phyloP scores from a whole-genome alignment of 2,797 vertebrate genomes.

The Eulemur mongoz region DNA sequence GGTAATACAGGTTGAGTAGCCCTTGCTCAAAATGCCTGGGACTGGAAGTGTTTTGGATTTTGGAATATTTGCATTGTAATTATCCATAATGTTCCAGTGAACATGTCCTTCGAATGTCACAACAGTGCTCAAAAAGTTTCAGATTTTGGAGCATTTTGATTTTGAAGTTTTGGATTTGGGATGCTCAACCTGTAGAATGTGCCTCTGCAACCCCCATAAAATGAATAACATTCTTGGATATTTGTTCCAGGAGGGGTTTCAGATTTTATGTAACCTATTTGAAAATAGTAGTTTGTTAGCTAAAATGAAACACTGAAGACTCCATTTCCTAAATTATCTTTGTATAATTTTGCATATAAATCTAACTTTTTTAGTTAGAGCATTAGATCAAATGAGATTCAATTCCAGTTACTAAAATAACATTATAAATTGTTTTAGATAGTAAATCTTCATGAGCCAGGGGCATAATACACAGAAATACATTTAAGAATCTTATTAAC shows the following conservation, averaged over 20 bases:
- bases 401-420: conserved; percentile 34
- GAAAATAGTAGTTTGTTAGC: background rate
- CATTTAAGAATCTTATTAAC: background rate
- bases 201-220: background rate
- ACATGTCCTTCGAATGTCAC: background rate
- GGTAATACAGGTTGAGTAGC: background rate
- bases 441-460: background rate
- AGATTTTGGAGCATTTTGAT: background rate
- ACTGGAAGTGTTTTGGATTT: background rate
- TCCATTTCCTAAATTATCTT: background rate
- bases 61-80: background rate
- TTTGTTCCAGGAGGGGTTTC: background rate
- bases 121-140: background rate
- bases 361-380: background rate
- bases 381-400: background rate
- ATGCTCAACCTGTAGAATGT: background rate
- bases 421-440: background rate
- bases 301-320: background rate
- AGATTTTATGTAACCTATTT: background rate
- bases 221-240: background rate
- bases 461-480: background rate
- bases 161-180: background rate
- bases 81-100: background rate
- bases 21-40: background rate
- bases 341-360: background rate